These are phyloP conservation scores for Agrenia bidenticulata DNA, from an alignment of 2,888 invertebrate species.

Conservation along the genomic window DNA sequence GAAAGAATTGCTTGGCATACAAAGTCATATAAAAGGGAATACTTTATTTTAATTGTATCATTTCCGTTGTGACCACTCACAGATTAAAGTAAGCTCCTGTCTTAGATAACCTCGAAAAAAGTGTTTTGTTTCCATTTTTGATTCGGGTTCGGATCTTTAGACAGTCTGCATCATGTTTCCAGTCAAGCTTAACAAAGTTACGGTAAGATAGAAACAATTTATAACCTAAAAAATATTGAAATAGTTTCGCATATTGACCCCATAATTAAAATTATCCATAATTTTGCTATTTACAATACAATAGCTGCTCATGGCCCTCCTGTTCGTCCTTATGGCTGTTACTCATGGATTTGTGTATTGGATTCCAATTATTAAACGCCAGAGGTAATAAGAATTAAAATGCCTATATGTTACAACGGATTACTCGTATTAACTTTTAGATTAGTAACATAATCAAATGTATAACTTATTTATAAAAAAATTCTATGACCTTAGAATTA, in stretches of 20 bases:
- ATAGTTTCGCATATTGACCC: too few species aligned
- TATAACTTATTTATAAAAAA: too few species aligned
- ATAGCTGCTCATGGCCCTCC: slow-evolving; percentile 1
- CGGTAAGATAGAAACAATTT: not conserved
- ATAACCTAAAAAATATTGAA: too few species aligned
- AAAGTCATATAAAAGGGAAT: slow-evolving; percentile 8
- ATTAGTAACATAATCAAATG: too few species aligned
- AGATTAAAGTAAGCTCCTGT: too few species aligned
- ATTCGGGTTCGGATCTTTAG: too few species aligned
- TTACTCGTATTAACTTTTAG: too few species aligned
- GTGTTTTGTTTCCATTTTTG: too few species aligned
- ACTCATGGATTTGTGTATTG: slow-evolving; percentile 8
- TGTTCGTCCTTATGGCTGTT: slow-evolving; percentile 4
- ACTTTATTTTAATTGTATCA: not conserved
- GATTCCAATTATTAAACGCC: slow-evolving; percentile 12
- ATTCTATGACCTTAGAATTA: too few species aligned
- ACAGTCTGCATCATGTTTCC: too few species aligned
- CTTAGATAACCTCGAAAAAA: too few species aligned
- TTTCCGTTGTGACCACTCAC: not conserved
- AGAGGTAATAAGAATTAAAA: not conserved
- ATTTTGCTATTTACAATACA: not conserved
- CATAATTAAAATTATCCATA: not conserved
- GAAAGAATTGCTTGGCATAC: not conserved
- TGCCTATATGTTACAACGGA: too few species aligned
- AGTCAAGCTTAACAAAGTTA: slow-evolving; percentile 2